Conservation (phyloP, 2,797 vertebrate genomes). For the Acanthurus lineatus region DNA sequence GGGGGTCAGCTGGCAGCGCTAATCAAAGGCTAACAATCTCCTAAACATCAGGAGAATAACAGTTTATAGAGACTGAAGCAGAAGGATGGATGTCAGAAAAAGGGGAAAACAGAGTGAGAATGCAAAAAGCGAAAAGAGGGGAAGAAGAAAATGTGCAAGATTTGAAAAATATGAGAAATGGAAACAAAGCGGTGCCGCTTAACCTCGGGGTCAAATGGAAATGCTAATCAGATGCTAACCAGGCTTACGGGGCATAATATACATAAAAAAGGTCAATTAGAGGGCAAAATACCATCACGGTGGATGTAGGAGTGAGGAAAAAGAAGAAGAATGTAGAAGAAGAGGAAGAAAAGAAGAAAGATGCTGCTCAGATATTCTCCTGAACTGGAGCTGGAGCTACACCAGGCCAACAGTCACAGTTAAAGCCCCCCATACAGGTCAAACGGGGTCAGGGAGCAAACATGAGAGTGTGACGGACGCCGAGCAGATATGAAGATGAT, state of each 20-base stretch:
- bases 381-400: neutral
- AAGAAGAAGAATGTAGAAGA: neutral
- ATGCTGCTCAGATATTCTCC: constrained; percentile 5
- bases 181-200: constrained; percentile 41
- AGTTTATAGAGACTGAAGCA: neutral
- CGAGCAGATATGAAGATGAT: neutral
- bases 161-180: constrained; percentile 10
- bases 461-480: neutral
- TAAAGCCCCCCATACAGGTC: constrained; percentile 8
- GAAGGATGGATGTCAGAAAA: neutral
- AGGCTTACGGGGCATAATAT: constrained; percentile 55
- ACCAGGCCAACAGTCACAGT: neutral
- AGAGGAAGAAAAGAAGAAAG: neutral
- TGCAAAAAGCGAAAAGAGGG: neutral
- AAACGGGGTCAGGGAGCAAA: neutral
- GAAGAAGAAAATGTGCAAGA: neutral
- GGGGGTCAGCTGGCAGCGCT: constrained; percentile 33
- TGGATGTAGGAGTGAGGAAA: neutral
- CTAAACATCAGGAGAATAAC: constrained; percentile 28
- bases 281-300: constrained; percentile 31
- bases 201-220: constrained; percentile 62
- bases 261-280: constrained; percentile 61
- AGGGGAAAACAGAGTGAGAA: neutral
- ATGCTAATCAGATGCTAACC: constrained; percentile 75
- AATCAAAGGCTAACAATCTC: constrained; percentile 56